Evolutionary conservation across 37 sponge, comb jelly and placozoan species (phyloP), one percentile per base, ranked within the genome.

Genomic region (Ephydatia muelleri): DNA sequence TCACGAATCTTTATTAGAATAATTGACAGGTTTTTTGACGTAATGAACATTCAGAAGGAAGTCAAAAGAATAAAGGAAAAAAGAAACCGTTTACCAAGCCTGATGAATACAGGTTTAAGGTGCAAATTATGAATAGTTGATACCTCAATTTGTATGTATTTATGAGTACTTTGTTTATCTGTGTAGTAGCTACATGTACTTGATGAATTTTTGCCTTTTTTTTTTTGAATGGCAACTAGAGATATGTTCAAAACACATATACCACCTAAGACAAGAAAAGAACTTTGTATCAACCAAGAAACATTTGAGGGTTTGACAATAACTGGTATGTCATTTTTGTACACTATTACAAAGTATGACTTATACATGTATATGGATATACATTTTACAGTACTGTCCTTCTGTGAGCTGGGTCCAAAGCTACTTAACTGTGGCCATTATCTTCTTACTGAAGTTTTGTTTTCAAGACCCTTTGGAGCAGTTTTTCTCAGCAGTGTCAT

Each of bases 1-100:
- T 67, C 80, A n/a, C 67, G 37, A 26, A 19, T 65, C 30, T 80
- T 80, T 30, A 80, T 80, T 8, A 64, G 80, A 4, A 80, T 80
- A 68, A 65, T 76, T 5, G 85, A 84, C 33, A 5, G 48, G 2
- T 84, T 84, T 39, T 84, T 84, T 67, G 78, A 77, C 70, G 29
- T 27, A 5, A 29, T 84, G 29, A 84, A 84, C 40, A 70, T 76
- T 2, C 43, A 73, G 34, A 65, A 66, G 33, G 2, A 39, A 3
- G 78, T 77, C 49, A 14, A 34, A 39, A 73, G 13, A 22, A 32
- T 25, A 32, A 84, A 65, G 69, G 36, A 39, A 67, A 35, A 70
- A 26, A 48, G 16, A 70, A 22, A 23, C 78, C 64, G 35, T 75
- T 40, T 27, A 22, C 28, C 68, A 75, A 68, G 38, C 39, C 76